Evolutionary conservation across 2,888 invertebrate genomes (phyloP).

Genomic region (Petrolisthes cinctipes): DNA sequence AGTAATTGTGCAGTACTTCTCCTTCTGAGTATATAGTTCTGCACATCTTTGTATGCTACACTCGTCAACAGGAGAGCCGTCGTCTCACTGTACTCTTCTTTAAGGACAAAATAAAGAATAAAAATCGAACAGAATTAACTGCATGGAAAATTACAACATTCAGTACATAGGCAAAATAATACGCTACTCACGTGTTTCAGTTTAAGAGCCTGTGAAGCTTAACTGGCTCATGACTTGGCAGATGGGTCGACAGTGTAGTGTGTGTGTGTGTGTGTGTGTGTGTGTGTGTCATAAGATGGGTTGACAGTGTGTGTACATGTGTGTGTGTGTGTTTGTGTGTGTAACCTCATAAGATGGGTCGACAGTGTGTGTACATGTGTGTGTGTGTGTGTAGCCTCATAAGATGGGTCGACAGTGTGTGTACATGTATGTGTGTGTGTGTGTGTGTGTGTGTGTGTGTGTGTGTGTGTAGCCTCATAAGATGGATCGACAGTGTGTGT

Average conservation of each 20-base stretch:
- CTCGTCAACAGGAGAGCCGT: too few species aligned
- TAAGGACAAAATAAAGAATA: too few species aligned
- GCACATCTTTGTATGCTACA: too few species aligned
- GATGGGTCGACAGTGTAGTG: background rate
- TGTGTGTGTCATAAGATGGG: background rate
- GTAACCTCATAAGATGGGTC: background rate
- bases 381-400: background rate
- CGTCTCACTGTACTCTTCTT: too few species aligned
- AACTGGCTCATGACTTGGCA: background rate
- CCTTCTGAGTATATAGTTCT: too few species aligned
- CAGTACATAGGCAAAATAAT: too few species aligned
- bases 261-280: slow-evolving; percentile 5
- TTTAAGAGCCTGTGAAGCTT: too few species aligned
- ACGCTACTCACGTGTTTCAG: too few species aligned
- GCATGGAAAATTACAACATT: too few species aligned
- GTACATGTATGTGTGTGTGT: background rate
- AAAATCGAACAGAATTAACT: too few species aligned
- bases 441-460: slow-evolving; percentile 6
- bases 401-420: background rate
- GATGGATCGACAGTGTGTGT: background rate
- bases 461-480: background rate
- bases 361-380: background rate
- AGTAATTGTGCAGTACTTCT: too few species aligned
- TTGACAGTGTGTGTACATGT: background rate
- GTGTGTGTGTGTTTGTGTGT: slow-evolving; percentile 3